Base-by-base conservation (phyloP, 1,140 invertebrate genomes). In the Lepidurus couesii region DNA sequence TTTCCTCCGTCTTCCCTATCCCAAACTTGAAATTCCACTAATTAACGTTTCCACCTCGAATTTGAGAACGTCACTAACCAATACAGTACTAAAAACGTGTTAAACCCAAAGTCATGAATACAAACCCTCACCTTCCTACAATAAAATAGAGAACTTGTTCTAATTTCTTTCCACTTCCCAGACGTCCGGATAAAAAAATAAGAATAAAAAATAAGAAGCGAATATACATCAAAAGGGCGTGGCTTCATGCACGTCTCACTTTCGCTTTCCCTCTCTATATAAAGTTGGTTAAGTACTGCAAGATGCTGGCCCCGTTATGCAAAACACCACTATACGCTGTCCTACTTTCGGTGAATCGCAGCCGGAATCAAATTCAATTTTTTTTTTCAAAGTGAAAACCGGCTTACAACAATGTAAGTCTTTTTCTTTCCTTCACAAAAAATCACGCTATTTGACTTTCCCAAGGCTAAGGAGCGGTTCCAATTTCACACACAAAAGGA, bases 281-380 rank as follows among this genome's bases (percentile, higher is more conserved):
- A 65, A 21, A 13, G 53, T 21, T 65, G 53, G 16, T n/a, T n/a
- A 21, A 13, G 53, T 21, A n/a, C 16, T 4, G n/a, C 9, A 65
- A 65, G 16, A 65, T 65, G 21, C 53, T 21, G 53, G 53, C 53
- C 53, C 53, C 53, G 53, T 11, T 65, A 65, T 65, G 53, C 53
- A 65, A 65, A 65, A n/a, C 53, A 65, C 21, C 53, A 65, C 21
- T 65, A 65, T 16, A 34, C 53, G 16, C 0, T 65, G 53, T 21
- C 53, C 53, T 65, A 65, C 53, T 65, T 65, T 65, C 21, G 21
- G 53, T n/a, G 53, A 65, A 65, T 65, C 53, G 53, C 53, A 65
- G 53, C 53, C 53, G 53, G 53, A 65, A 65, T 65, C 21, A 8
- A n/a, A 65, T 65, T 21, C 34, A 34, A 21, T 65, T 65, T 13